Evolutionary conservation across 2,797 vertebrate species (phyloP).

Genomic region (Spinibarbus caldwelli): DNA sequence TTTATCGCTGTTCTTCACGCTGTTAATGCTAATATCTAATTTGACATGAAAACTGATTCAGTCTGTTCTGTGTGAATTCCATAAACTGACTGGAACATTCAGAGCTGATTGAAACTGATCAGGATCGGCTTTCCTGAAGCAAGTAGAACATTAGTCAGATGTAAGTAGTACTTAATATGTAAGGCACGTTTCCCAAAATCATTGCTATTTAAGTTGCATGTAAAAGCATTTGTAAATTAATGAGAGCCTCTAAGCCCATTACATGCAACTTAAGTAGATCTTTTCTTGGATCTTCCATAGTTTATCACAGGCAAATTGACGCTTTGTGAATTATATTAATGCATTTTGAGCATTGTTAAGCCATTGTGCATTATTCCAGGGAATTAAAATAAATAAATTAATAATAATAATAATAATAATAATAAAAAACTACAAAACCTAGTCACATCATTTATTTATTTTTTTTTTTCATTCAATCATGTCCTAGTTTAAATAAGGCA

Average conservation of each 20-base stretch:
- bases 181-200: neutral
- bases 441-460: too few species aligned
- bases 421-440: too few species aligned
- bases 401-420: too few species aligned
- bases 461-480: neutral
- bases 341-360: neutral
- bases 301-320: neutral
- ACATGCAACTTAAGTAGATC: neutral
- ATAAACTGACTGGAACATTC: neutral
- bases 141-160: neutral
- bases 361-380: neutral
- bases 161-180: neutral
- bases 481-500: neutral
- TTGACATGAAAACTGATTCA: neutral
- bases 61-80: neutral
- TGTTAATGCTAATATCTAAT: neutral
- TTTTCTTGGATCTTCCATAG: neutral
- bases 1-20: rapidly evolving
- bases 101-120: neutral
- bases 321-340: neutral
- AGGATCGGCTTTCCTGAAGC: neutral
- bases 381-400: neutral
- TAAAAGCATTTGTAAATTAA: neutral
- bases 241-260: conserved; percentile 14
- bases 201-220: conserved; percentile 1